These are phyloP conservation scores for Argyresthia goedartella DNA, from an alignment of 2,888 invertebrate genomes.

Conservation along the genomic window DNA sequence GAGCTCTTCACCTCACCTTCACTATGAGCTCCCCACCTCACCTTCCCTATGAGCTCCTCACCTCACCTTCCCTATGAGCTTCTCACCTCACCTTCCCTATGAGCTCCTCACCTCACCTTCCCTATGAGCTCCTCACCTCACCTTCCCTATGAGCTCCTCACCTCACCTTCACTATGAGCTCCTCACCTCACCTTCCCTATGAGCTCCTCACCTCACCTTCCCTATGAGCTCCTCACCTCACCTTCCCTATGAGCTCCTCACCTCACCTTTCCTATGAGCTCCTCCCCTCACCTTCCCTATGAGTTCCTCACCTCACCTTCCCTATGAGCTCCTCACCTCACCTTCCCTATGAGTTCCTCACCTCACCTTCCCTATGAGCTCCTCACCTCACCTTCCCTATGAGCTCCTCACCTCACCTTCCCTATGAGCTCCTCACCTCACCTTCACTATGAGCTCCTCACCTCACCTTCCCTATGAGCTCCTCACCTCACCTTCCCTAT, in stretches of 20 bases:
- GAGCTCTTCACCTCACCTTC: slow-evolving; percentile 19
- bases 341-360: slow-evolving; percentile 25
- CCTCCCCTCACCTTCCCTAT: too few species aligned
- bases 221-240: slow-evolving; percentile 27
- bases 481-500: slow-evolving; percentile 22
- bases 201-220: slow-evolving; percentile 19
- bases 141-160: slow-evolving; percentile 25
- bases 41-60: slow-evolving; percentile 25
- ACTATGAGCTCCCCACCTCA: slow-evolving; percentile 27
- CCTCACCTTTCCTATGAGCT: slow-evolving; percentile 22
- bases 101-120: slow-evolving; percentile 19
- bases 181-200: slow-evolving; percentile 22
- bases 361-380: slow-evolving; percentile 22
- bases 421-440: slow-evolving; percentile 27
- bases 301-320: slow-evolving; percentile 15
- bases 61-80: slow-evolving; percentile 22
- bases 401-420: slow-evolving; percentile 19
- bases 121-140: slow-evolving; percentile 27
- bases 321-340: slow-evolving; percentile 27
- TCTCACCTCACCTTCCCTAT: slow-evolving; percentile 22
- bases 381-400: slow-evolving; percentile 22
- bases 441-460: slow-evolving; percentile 25
- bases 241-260: slow-evolving; percentile 25
- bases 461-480: slow-evolving; percentile 22
- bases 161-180: slow-evolving; percentile 22